Evolutionary conservation across 2,797 vertebrate genomes (phyloP).

Genomic region (Poeciliopsis turneri): DNA sequence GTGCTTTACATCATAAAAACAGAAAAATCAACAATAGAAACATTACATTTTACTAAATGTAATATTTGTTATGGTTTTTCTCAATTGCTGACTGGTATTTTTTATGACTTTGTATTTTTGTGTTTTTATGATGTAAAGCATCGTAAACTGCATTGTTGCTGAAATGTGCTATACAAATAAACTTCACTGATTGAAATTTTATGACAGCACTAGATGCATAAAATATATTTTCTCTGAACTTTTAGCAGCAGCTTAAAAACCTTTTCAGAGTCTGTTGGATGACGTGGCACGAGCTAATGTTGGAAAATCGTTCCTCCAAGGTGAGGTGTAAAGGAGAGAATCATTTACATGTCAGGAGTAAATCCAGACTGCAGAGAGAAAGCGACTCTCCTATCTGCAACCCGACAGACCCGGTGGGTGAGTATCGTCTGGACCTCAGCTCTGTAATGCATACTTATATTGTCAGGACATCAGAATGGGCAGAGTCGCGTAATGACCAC

Average conservation of each 20-base stretch:
- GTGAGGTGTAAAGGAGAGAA: neutral
- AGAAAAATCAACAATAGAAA: too few species aligned
- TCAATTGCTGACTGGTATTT: too few species aligned
- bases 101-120: too few species aligned
- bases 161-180: too few species aligned
- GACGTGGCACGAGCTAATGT: neutral
- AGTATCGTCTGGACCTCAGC: slow-evolving; percentile 10
- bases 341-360: neutral
- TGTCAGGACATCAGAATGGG: slow-evolving; percentile 19
- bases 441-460: slow-evolving; percentile 39
- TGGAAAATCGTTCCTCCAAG: neutral
- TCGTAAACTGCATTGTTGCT: too few species aligned
- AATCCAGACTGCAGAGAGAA: neutral
- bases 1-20: too few species aligned
- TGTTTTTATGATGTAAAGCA: too few species aligned
- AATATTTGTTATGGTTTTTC: too few species aligned
- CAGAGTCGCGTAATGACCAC: slow-evolving; percentile 29
- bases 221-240: neutral
- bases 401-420: slow-evolving; percentile 10
- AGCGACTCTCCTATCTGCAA: neutral
- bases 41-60: too few species aligned
- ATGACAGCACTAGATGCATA: neutral
- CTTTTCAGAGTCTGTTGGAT: neutral
- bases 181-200: neutral
- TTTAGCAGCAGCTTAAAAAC: neutral